Conservation (phyloP, 2,797 vertebrate species). For the Lutjanus argentimaculatus region DNA sequence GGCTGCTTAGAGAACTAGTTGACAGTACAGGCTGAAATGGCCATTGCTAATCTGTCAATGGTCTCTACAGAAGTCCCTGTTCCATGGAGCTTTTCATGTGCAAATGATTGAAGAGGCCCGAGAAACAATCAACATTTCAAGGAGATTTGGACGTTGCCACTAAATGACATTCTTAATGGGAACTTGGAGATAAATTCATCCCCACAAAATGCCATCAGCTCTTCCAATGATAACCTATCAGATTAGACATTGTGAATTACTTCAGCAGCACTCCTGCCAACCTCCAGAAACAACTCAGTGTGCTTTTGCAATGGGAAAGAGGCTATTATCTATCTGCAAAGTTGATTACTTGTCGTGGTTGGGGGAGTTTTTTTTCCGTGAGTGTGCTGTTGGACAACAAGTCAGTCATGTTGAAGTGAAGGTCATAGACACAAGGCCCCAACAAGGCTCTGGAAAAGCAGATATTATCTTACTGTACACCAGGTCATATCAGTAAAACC, state of each 20-base stretch:
- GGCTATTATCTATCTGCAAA: constrained; percentile 65
- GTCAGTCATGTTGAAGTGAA: constrained; percentile 57
- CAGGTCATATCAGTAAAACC: constrained; percentile 32
- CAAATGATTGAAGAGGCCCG: constrained; percentile 64
- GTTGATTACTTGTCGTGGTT: constrained; percentile 65
- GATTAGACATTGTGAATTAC: constrained; percentile 64
- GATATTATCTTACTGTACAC: constrained; percentile 34
- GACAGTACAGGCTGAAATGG: constrained; percentile 51
- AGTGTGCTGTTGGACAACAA: constrained; percentile 58
- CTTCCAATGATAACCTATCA: constrained; percentile 65
- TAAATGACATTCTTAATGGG: constrained; percentile 69
- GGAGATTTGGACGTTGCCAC: constrained; percentile 69
- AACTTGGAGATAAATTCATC: constrained; percentile 66
- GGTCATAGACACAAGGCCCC: constrained; percentile 43
- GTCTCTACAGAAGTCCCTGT: constrained; percentile 33
- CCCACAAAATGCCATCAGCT: constrained; percentile 67
- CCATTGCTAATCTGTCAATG: constrained; percentile 57
- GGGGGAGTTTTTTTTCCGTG: constrained; percentile 20
- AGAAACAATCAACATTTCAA: constrained; percentile 73
- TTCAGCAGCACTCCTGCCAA: constrained; percentile 45
- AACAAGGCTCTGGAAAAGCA: constrained; percentile 27
- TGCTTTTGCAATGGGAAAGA: constrained; percentile 38
- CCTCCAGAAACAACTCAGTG: constrained; percentile 50
- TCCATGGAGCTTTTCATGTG: constrained; percentile 60
- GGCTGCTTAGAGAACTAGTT: constrained; percentile 49